Conservation (phyloP, 2,797 vertebrate species). For the Telmatherina bonti region DNA sequence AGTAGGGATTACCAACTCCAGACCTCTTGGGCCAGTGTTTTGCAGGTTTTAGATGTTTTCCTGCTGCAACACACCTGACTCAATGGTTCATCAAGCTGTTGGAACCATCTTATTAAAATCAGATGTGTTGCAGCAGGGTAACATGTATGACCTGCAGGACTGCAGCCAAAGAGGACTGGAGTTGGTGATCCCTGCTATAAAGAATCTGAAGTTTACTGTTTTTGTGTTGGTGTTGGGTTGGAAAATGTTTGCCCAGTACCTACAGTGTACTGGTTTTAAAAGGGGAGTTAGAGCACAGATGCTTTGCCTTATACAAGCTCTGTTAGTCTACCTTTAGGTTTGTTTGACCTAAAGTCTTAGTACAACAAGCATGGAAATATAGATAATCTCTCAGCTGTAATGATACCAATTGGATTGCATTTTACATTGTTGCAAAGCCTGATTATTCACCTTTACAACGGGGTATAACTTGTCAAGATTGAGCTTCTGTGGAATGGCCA, state of each 20-base stretch:
- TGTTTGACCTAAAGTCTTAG: neutral
- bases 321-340: neutral
- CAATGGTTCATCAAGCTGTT: neutral
- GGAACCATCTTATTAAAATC: neutral
- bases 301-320: neutral
- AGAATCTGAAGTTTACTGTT: constrained; percentile 34
- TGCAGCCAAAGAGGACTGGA: neutral
- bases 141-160: neutral
- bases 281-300: too few relatives aligned
- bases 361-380: neutral
- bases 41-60: neutral
- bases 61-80: neutral
- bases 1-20: neutral
- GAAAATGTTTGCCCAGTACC: constrained; percentile 9
- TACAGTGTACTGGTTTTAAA: constrained; percentile 22
- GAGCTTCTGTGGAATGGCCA: neutral
- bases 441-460: neutral
- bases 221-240: constrained; percentile 20
- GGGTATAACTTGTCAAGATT: too few relatives aligned
- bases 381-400: neutral
- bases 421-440: neutral
- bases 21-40: neutral
- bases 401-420: neutral
- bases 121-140: neutral
- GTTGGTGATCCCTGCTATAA: constrained; percentile 24